These are phyloP conservation scores for Sphaerophoria taeniata DNA, from an alignment of 2,888 invertebrate genomes.

Conservation along the genomic window DNA sequence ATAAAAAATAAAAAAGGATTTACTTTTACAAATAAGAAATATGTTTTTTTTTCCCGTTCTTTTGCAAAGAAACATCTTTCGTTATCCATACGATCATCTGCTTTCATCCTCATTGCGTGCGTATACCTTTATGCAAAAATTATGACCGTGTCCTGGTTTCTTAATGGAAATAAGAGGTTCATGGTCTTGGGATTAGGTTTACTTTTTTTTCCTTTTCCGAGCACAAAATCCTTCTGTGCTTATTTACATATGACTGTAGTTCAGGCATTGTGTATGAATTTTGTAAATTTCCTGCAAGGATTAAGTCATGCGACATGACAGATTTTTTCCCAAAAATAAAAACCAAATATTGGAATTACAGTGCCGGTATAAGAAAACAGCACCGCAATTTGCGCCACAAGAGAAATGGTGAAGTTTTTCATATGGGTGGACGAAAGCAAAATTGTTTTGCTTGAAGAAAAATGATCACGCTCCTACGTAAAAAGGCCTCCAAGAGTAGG, in stretches of 20 bases:
- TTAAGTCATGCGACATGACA: constrained; percentile 59
- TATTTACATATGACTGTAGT: constrained; percentile 54
- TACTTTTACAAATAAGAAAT: constrained; percentile 59
- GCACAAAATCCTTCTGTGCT: constrained; percentile 69
- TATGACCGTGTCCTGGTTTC: constrained; percentile 62
- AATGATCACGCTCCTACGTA: no score
- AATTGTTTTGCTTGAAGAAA: no score
- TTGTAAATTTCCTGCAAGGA: constrained; percentile 32
- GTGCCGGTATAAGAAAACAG: constrained; percentile 5
- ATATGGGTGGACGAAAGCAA: no score
- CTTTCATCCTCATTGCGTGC: constrained; percentile 47
- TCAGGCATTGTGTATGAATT: constrained; percentile 8
- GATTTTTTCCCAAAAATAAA: constrained; percentile 17
- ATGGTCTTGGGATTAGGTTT: constrained; percentile 48
- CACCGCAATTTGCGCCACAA: not conserved
- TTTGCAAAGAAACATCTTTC: constrained; percentile 27
- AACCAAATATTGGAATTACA: constrained; percentile 22
- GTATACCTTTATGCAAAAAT: constrained; percentile 66
- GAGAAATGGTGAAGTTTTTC: no score
- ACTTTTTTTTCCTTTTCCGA: constrained; percentile 25
- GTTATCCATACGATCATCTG: constrained; percentile 36
- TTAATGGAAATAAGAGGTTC: constrained; percentile 16
- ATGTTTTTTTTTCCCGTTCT: constrained; percentile 11
- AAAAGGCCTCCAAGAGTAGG: no score
- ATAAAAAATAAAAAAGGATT: constrained; percentile 61